These are phyloP conservation scores for Lobophora halterata DNA, from an alignment of 2,888 invertebrate species.

Conservation along the genomic window DNA sequence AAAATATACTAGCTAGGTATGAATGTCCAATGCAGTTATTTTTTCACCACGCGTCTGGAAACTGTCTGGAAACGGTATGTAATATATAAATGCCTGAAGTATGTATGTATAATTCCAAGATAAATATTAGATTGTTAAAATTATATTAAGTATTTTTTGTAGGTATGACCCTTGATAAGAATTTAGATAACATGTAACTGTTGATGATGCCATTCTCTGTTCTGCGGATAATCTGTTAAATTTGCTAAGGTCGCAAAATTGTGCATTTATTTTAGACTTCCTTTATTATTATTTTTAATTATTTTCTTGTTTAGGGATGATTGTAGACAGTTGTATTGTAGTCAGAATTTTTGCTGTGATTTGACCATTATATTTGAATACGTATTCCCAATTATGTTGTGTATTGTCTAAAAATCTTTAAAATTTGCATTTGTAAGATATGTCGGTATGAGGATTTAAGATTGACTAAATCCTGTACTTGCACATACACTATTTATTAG, in stretches of 20 bases:
- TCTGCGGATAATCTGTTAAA: conserved; percentile 3
- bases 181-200: conserved; percentile 9
- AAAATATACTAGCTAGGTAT: no score
- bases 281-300: conserved; percentile 10
- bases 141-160: no score
- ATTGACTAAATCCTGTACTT: no score
- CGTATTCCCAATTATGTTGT: background rate
- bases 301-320: conserved; percentile 4
- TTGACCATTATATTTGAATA: conserved; percentile 1
- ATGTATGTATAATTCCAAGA: no score
- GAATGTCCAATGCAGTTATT: no score
- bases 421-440: no score
- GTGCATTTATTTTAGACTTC: conserved; percentile 18
- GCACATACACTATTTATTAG: conserved; percentile 15
- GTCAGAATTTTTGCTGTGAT: conserved; percentile 6
- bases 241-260: conserved; percentile 18
- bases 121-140: no score
- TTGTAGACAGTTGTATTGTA: background rate
- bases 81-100: no score
- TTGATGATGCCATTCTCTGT: conserved; percentile 12
- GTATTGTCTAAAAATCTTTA: no score
- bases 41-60: no score
- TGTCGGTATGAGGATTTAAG: no score
- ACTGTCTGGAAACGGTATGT: no score
- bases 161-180: conserved; percentile 9